Base-by-base conservation (phyloP, 2,113 vertebrate species). In the Candoia aspera region DNA sequence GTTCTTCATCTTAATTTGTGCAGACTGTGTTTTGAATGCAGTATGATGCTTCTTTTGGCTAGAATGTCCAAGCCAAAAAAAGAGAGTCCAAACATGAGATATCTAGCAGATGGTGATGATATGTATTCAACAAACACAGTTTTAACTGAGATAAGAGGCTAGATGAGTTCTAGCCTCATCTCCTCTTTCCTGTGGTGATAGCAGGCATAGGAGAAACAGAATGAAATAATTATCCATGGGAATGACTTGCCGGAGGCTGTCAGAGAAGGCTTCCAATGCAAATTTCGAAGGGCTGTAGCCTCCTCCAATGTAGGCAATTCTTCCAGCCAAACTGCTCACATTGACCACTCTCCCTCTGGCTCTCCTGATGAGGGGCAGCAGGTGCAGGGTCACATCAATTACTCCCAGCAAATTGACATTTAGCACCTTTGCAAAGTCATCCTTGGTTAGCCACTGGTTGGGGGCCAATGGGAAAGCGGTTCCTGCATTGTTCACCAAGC, bases 401-500 rank as follows among this genome's bases (percentile, higher is more conserved):
- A 97, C 93, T 26, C 98, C 98, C 4, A 97, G 49, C 88, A 98
- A 95, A 93, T 98, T 98, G 84, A 98, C 98, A 2, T 97, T 94
- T 84, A 98, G 94, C 88, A 98, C 97, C 79, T 93, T 96, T 60
- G 92, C 94, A 62, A 97, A 98, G 90, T 98, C 98, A 6, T 98
- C 96, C n/a, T 97, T 96, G 24, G 94, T 95, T 84, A 98, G 73
- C 98, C 98, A 98, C 83, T 98, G 98, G 13, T 95, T 97, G 86
- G 97, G 97, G 8, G 93, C 97, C 54, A 93, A 79, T 64, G 97
- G 97, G 9, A 96, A 13, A 4, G 89, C 90, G 11, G 98, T 59
- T 2, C 98, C 98, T 0, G 98, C 98, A 0, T 98, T 98, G 94
- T 98, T 98, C 85, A 98, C 98, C 90, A 98, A 95, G 6, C 98